Evolutionary conservation across 2,113 vertebrate genomes (phyloP), one percentile per base, ranked within the genome.

Genomic region (Callorhinus ursinus): DNA sequence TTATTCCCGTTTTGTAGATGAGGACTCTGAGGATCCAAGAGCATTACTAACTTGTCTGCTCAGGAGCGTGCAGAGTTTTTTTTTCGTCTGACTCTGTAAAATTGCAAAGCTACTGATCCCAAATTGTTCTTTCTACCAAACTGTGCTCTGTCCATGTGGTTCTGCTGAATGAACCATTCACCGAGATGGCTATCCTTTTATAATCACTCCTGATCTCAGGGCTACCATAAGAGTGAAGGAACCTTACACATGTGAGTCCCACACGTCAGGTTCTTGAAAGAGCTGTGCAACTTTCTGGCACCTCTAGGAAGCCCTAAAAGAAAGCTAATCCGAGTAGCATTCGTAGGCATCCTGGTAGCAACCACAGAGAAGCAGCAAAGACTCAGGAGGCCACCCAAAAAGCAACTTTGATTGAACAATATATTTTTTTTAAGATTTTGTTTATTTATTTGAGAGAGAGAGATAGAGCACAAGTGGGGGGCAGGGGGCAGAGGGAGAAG

Each of bases 81-180:
- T 67, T 18, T n/a, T 39, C 12, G 28, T 26, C 19, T 55, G 46
- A 67, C 49, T 89, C 55, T 85, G 36, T 80, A 77, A 65, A 81
- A 31, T 26, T 71, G 65, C 36, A 71, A 87, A 63, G 19, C 16
- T 24, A 61, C 63, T 31, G 36, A 49, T 79, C 87, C 15, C 57
- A 36, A 76, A 39, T 21, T 46, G 4, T 42, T 33, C 26, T 57
- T 92, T 69, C 67, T 46, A 5, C 36, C 49, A 5, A 26, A 7
- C 18, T 12, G 22, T 26, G 0, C 39, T 31, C 39, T n/a, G 84
- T 57, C 31, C 10, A 1, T 1, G 3, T 28, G n/a, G 24, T 21
- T 67, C 84, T 49, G 31, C 24, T 14, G 16, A 28, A 7, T 46
- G 7, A n/a, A 42, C 14, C 36, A 2, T 10, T 28, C 59, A 26